Percentiles rank a stretch among this genome's conserved stretches.
Evolutionary conservation across 2,113 vertebrate species (phyloP).

Genomic region (Larimichthys crocea): DNA sequence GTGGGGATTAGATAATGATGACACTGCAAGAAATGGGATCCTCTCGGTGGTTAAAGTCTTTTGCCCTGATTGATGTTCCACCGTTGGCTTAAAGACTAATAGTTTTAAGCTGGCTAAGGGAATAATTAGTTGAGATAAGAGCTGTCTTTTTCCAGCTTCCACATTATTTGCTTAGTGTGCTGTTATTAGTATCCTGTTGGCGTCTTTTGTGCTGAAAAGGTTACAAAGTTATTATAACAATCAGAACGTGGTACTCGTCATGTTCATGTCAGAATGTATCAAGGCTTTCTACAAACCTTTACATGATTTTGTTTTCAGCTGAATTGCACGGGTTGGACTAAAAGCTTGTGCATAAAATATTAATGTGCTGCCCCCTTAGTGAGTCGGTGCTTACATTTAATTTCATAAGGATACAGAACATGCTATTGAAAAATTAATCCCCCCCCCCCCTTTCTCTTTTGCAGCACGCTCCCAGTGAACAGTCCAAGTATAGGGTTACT

Average conservation of each 20-base stretch:
- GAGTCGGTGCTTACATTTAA: slow-evolving; percentile 42
- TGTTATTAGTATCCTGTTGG: slow-evolving; percentile 8
- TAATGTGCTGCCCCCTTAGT: slow-evolving; percentile 43
- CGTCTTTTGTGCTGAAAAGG: not conserved
- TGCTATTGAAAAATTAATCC: slow-evolving; percentile 71
- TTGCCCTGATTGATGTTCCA: slow-evolving; percentile 25
- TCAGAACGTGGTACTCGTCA: not conserved
- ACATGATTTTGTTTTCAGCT: slow-evolving; percentile 47
- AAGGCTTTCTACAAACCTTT: slow-evolving; percentile 12
- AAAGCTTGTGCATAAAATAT: slow-evolving; percentile 71
- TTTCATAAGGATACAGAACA: slow-evolving; percentile 52
- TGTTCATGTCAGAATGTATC: slow-evolving; percentile 6
- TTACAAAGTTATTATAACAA: slow-evolving; percentile 2
- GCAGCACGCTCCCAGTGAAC: slow-evolving; percentile 31
- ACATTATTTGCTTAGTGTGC: slow-evolving; percentile 7
- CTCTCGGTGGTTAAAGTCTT: slow-evolving; percentile 13
- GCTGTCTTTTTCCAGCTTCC: slow-evolving; percentile 9
- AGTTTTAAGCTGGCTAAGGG: slow-evolving; percentile 10
- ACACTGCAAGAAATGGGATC: slow-evolving; percentile 26
- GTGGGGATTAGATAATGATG: slow-evolving; percentile 33
- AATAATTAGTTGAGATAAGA: slow-evolving; percentile 5
- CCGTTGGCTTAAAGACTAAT: slow-evolving; percentile 7
- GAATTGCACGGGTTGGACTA: slow-evolving; percentile 38
- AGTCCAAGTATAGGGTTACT: slow-evolving; percentile 34
- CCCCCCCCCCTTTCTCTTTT: not conserved